Conservation (phyloP, 1,140 invertebrate genomes). For the Scaptomyza pallida region DNA sequence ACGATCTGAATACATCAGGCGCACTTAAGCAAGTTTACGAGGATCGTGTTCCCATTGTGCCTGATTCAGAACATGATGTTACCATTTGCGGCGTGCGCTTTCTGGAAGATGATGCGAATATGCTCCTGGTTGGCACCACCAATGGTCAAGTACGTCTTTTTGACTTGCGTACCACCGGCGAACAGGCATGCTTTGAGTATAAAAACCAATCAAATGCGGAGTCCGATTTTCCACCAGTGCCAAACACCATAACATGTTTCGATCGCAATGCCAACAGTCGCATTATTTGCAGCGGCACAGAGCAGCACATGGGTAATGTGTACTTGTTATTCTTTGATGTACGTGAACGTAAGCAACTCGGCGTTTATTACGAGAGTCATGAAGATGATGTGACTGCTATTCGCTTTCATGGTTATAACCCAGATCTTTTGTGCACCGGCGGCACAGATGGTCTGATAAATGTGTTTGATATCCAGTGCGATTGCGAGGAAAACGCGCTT, state of each 20-base stretch:
- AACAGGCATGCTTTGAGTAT: constrained; percentile 56
- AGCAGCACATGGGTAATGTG: constrained; percentile 88
- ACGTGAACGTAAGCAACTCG: constrained; percentile 88
- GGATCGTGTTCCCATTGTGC: constrained; percentile 9
- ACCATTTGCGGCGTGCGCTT: constrained; percentile 68
- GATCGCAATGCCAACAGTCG: constrained; percentile 90
- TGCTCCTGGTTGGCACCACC: constrained; percentile 64
- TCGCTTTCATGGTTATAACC: constrained; percentile 90
- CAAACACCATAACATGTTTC: constrained; percentile 88
- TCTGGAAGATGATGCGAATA: constrained; percentile 57
- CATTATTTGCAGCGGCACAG: constrained; percentile 91
- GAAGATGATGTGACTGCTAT: constrained; percentile 93
- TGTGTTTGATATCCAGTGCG: constrained; percentile 91
- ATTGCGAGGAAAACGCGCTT: constrained; percentile 92
- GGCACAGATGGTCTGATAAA: constrained; percentile 94
- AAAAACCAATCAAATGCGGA: constrained; percentile 77
- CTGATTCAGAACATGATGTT: neutral
- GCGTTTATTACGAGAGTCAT: constrained; percentile 94
- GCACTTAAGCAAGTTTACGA: constrained; percentile 4
- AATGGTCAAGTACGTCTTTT: constrained; percentile 66
- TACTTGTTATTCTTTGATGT: constrained; percentile 94
- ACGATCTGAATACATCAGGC: constrained; percentile 47
- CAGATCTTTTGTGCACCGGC: constrained; percentile 89
- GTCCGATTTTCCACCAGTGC: constrained; percentile 54
- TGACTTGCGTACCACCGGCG: constrained; percentile 61